These are phyloP conservation scores for Camponotus pennsylvanicus DNA, from an alignment of 1,140 invertebrate genomes.

Conservation along the genomic window DNA sequence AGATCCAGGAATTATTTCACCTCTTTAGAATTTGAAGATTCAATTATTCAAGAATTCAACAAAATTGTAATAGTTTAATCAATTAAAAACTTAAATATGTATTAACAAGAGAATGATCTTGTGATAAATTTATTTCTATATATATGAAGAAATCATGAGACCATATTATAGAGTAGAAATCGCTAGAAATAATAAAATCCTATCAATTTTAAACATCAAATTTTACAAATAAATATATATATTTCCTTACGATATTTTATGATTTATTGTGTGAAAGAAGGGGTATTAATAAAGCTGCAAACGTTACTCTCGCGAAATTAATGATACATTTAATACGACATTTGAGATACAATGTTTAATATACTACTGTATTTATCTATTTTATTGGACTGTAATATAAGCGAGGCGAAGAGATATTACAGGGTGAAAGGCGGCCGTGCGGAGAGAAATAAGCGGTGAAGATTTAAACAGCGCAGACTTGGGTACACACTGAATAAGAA, in stretches of 20 bases:
- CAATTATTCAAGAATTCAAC: not conserved
- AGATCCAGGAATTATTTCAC: not conserved
- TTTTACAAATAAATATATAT: not conserved
- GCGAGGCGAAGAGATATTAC: not conserved
- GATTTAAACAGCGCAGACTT: slow-evolving; percentile 41
- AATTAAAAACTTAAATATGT: not conserved
- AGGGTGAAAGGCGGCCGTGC: not conserved
- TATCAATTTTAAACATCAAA: not conserved
- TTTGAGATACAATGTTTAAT: not conserved
- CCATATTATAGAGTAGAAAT: too few species aligned
- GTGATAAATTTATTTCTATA: not conserved
- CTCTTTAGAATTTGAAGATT: not conserved
- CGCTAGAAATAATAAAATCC: too few species aligned
- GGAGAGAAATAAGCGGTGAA: slow-evolving; percentile 4
- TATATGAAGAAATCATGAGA: not conserved
- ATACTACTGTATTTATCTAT: slow-evolving; percentile 4
- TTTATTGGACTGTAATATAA: slow-evolving; percentile 21
- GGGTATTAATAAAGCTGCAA: not conserved
- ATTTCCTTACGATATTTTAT: not conserved
- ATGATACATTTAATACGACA: slow-evolving; percentile 6
- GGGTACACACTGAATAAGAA: slow-evolving; percentile 41
- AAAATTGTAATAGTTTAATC: slow-evolving; percentile 5
- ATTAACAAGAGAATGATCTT: too few species aligned
- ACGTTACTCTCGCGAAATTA: not conserved
- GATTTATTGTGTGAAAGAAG: not conserved